Evolutionary conservation across 2,113 vertebrate genomes (phyloP), one percentile per base, ranked within the genome.

Genomic region (Garra rufa): DNA sequence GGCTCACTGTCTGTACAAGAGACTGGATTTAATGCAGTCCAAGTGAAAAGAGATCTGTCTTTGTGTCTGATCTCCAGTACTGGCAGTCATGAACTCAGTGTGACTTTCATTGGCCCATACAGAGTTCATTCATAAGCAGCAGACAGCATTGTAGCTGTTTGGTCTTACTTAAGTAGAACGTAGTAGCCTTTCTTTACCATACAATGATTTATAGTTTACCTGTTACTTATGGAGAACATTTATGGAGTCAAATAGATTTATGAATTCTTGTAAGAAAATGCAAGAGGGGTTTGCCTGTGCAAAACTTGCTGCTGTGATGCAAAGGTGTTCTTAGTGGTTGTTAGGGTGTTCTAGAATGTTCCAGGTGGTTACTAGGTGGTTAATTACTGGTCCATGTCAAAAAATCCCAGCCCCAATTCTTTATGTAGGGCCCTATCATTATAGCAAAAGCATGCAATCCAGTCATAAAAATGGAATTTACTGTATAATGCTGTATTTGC

Each of bases 1-100:
- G 38, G 38, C 69, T 44, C 41, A 3, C 6, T 50, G 44, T 48
- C 24, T 75, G 44, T 30, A 28, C 4, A 65, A 65, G 14, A 46
- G 77, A 80, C 57, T 65, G 41, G 59, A 65, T 65, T 65, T 80
- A 80, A 65, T 65, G 77, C 77, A 46, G 77, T 80, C 14, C 9
- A 65, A 63, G 77, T 80, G 24, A 65, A 80, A 48, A 48, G 41
- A 46, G 24, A 65, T 65, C 77, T 21, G 55, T 46, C 41, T 80
- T 80, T 30, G 41, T 65, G 76, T 78, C 76, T 41, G 30, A 24
- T 79, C 57, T 44, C 14, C 38, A 28, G 13, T 44, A 38, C 3
- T 63, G 76, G 76, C 76, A 44, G 76, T 79, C 57, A 44, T 44
- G 77, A 80, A 59, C 77, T 80, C 41, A 63, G 8, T 67, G 59